A percentile compares a stretch with the other conserved stretches of the same genome.
These are phyloP conservation scores for Pogonocherus hispidulus DNA, from an alignment of 2,888 invertebrate species.

Conservation along the genomic window DNA sequence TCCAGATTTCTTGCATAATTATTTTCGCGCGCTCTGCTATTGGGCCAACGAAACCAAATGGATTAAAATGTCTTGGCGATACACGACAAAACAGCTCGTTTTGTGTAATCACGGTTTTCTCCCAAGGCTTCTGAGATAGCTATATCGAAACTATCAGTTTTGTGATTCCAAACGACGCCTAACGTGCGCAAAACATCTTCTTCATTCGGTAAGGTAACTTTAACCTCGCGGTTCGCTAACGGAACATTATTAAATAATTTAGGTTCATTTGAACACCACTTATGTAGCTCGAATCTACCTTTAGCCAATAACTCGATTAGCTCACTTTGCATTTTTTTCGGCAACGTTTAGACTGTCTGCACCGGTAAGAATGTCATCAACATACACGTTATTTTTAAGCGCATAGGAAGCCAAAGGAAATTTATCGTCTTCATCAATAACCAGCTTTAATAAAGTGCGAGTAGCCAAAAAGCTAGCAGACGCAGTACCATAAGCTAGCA, in stretches of 20 bases:
- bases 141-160: too few relatives aligned
- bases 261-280: slow-evolving; percentile 14
- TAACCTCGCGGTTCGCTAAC: background rate
- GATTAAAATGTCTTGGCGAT: too few relatives aligned
- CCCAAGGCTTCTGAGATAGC: too few relatives aligned
- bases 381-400: slow-evolving; percentile 11
- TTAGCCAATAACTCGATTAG: slow-evolving; percentile 17
- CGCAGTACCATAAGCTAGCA: slow-evolving; percentile 33
- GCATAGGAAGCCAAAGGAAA: background rate
- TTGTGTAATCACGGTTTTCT: too few relatives aligned
- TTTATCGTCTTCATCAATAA: background rate
- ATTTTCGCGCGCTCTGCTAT: too few relatives aligned
- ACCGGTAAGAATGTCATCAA: slow-evolving; percentile 21
- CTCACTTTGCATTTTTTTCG: background rate
- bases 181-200: background rate
- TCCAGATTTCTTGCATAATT: too few relatives aligned
- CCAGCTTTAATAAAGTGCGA: slow-evolving; percentile 11
- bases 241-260: slow-evolving; percentile 10
- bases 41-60: too few relatives aligned
- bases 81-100: too few relatives aligned
- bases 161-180: too few relatives aligned
- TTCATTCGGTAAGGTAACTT: slow-evolving; percentile 10
- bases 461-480: slow-evolving; percentile 31
- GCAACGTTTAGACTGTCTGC: slow-evolving; percentile 11
- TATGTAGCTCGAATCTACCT: slow-evolving; percentile 4